A percentile compares a stretch with the other conserved stretches of the same genome.
phyloP scores from a whole-genome alignment of 92 coral and sea anemone species.

The Epizoanthus illoricatus region DNA sequence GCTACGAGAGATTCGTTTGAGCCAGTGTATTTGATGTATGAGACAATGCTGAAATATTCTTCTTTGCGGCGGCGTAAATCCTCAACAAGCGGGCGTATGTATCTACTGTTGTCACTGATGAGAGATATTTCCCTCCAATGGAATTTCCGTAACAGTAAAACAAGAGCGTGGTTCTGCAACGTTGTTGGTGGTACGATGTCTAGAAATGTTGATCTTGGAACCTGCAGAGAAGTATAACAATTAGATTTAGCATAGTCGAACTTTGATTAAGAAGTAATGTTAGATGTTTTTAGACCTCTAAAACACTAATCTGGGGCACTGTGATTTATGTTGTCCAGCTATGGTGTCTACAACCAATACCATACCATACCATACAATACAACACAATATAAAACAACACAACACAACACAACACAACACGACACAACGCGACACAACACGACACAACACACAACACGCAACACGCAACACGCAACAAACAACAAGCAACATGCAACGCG shows the following conservation, averaged over 20 bases:
- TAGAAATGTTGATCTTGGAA: conserved; percentile 8
- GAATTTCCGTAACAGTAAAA: conserved; percentile 14
- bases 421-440: not conserved
- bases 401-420: not conserved
- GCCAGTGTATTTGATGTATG: conserved; percentile 17
- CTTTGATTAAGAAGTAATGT: not conserved
- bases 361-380: not conserved
- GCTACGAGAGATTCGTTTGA: conserved; percentile 15
- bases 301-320: too few relatives aligned
- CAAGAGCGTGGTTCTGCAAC: conserved; percentile 28
- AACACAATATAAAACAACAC: not conserved
- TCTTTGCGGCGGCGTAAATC: conserved; percentile 5
- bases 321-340: too few relatives aligned
- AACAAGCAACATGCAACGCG: not conserved
- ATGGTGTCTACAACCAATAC: not conserved
- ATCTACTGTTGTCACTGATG: conserved; percentile 13
- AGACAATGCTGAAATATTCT: conserved; percentile 15
- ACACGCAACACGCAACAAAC: not conserved
- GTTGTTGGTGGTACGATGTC: conserved; percentile 24
- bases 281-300: too few relatives aligned
- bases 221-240: not conserved
- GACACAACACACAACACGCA: not conserved
- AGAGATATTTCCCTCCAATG: conserved; percentile 28
- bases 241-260: not conserved
- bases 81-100: conserved; percentile 14